Base-by-base conservation (phyloP, 2,888 invertebrate species). In the Ormyrus labotus region DNA sequence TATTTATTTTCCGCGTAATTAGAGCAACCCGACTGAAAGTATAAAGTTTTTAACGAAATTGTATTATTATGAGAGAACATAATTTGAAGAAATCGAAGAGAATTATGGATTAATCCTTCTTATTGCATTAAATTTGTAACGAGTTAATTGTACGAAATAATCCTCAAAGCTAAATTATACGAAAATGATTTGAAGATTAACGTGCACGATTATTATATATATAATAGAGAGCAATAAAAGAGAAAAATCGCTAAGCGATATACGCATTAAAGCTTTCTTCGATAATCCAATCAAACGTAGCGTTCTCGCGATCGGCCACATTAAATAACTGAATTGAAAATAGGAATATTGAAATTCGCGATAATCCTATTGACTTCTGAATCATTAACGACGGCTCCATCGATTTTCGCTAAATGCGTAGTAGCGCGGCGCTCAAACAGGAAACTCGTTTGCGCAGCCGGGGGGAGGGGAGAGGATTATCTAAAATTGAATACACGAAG, bases 291-390 rank as follows among this genome's bases (percentile, higher is more conserved):
- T 34, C 34, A 34, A 34, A 34, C 34, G 34, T 34, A 34, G 34
- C n/a, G 19, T 19, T 9, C 34, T 34, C 50, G 7, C 13, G 47
- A n/a, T 7, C 6, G 51, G 13, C 50, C 50, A 6, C 55, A 51
- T 51, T 55, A 55, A 68, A 34, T 19, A 53, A 53, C 19, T 34
- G 68, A 58, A 57, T 69, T 9, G 69, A 69, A 58, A 69, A 58
- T 69, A 19, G 58, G 64, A 65, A 65, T 50, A 65, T 65, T 50
- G 58, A 69, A 69, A 47, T 69, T 69, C 58, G 19, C 34, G 67
- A 65, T 75, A 75, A 75, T 75, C 61, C 48, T 55, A 68, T 76
- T 68, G 61, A 69, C 51, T 76, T 76, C 34, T 51, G 53, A 69
- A 19, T 76, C 76, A 63, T 69, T 69, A 69, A 63, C 47, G 13